Base-by-base conservation (phyloP, 2,113 vertebrate genomes). In the Gymnogyps californianus region DNA sequence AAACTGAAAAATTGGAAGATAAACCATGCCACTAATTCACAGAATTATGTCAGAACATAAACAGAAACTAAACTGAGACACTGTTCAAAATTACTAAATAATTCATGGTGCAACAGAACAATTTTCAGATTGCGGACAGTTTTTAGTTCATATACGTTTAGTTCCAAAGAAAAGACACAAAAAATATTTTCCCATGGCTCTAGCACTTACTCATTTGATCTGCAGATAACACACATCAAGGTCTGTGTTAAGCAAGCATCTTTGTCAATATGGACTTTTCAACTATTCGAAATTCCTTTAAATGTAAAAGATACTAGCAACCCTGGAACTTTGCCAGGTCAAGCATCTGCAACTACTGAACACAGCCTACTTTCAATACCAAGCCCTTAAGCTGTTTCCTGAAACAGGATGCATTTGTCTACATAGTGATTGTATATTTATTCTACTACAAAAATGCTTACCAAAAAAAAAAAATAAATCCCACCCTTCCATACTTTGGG, bases 341-440 rank as follows among this genome's bases (percentile, higher is more conserved):
- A 90, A 91, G 81, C 74, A 95, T 94, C 93, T 94, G 91, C 47
- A 91, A 55, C 70, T 69, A 42, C 77, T 34, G 89, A 91, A 93
- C 36, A 32, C 26, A 84, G 52, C 2, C 51, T 61, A 82, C 65
- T 87, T 87, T 67, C 70, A 89, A 87, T 90, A 96, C 13, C 78
- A 91, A 91, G 61, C 49, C 65, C 57, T 82, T 90, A 87, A 76
- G 66, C 72, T 79, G 66, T 61, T 97, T 97, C 95, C 95, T 95
- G 86, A 85, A 95, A 96, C 91, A 93, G 92, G 94, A 96, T 94
- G 77, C 40, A 89, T 79, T 96, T 97, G 93, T 97, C 93, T 95
- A 94, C 61, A 92, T 55, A 89, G 32, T 57, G 64, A 77, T 11
- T 78, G 42, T 67, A 9, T 84, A 92, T 95, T 93, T 90, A 89